Conservation (phyloP, 37 sponge, comb jelly and placozoan genomes). For the Hormiphora californensis region DNA sequence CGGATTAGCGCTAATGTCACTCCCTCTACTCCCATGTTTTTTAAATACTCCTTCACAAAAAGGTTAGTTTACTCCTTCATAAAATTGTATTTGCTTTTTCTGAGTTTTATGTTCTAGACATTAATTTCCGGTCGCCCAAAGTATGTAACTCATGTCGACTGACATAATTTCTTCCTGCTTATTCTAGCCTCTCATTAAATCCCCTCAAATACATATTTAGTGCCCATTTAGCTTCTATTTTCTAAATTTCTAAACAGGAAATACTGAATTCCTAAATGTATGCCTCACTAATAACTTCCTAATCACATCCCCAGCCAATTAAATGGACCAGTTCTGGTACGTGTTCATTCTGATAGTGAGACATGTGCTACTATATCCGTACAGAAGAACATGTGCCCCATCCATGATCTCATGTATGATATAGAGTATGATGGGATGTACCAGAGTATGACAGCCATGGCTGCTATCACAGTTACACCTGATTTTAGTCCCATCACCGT, state of each 20-base stretch:
- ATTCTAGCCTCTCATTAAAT: too few species aligned
- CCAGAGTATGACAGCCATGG: conserved; percentile 61
- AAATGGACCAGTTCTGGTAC: conserved; percentile 32
- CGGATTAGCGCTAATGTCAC: conserved; percentile 32
- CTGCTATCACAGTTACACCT: conserved; percentile 60
- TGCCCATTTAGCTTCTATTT: too few species aligned
- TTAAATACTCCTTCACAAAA: conserved; percentile 37
- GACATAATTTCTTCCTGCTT: too few species aligned
- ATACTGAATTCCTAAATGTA: too few species aligned
- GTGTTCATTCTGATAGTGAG: not conserved
- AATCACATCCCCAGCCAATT: too few species aligned
- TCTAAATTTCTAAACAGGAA: too few species aligned
- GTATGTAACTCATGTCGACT: too few species aligned
- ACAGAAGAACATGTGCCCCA: conserved; percentile 57
- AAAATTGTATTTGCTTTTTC: too few species aligned
- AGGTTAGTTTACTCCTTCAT: not conserved
- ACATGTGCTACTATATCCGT: conserved; percentile 46
- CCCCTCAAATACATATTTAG: too few species aligned
- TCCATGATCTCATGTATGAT: conserved; percentile 58
- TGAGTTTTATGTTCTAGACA: too few species aligned
- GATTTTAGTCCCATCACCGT: not conserved
- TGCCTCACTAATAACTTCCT: too few species aligned
- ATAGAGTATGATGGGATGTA: conserved; percentile 61
- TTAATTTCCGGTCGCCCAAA: too few species aligned
- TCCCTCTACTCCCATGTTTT: conserved; percentile 42